Evolutionary conservation across 2,888 invertebrate genomes (phyloP).

Genomic region (Copidosoma aretas): DNA sequence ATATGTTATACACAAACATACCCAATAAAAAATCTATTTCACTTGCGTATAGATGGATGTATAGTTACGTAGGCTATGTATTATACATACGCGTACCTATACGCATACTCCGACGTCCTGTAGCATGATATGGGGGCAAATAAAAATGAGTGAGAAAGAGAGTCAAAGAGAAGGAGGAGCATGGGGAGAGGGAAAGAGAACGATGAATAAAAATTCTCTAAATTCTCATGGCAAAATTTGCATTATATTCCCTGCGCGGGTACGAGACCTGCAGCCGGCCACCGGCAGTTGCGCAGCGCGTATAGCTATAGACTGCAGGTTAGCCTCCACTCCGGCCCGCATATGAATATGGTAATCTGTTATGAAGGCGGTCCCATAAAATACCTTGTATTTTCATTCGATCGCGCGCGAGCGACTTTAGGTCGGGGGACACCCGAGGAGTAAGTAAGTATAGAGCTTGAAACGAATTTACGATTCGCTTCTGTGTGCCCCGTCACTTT

Average conservation of each 20-base stretch:
- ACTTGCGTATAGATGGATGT: too few species aligned
- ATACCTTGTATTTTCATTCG: constrained; percentile 30
- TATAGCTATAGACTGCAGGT: too few species aligned
- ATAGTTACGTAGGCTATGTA: too few species aligned
- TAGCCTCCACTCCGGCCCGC: background rate
- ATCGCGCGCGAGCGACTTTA: constrained; percentile 3
- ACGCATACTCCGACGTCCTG: too few species aligned
- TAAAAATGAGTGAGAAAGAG: too few species aligned
- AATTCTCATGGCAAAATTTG: constrained; percentile 26
- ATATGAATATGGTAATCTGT: constrained; percentile 36
- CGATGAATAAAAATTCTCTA: constrained; percentile 27
- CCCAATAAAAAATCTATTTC: too few species aligned
- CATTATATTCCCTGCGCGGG: constrained; percentile 5
- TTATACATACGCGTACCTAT: too few species aligned
- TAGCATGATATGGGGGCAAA: constrained; percentile 1
- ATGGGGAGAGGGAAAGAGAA: background rate
- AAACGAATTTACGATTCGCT: background rate
- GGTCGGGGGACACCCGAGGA: background rate
- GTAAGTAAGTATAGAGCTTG: too few species aligned
- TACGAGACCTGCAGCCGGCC: too few species aligned
- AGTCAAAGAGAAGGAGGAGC: too few species aligned
- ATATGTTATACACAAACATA: too few species aligned
- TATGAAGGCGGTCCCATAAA: constrained; percentile 20
- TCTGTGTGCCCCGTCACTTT: background rate
- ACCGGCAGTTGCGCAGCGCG: too few species aligned